Base-by-base conservation (phyloP, 2,888 invertebrate genomes). In the Teleiodes luculella region DNA sequence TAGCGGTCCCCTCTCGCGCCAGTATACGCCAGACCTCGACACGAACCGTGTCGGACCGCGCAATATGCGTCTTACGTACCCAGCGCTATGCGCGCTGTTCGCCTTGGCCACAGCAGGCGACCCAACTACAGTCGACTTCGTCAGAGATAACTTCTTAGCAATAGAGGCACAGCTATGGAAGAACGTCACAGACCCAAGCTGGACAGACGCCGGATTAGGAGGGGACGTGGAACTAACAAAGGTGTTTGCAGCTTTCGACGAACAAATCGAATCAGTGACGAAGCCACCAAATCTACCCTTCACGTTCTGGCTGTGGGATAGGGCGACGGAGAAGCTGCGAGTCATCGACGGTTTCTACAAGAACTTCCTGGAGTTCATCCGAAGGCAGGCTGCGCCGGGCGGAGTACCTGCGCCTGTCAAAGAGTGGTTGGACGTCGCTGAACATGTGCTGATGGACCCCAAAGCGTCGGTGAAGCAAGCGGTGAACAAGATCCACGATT, bases 291-390 rank as follows among this genome's bases (percentile, higher is more conserved):
- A 80, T 24, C 74, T 80, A 10, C 67, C 75, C 24, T 56, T 84
- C 24, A 64, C 72, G 24, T 72, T 92, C 5, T 94, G 94, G 91
- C 79, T 93, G 57, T 95, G 95, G 93, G 90, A 85, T 33, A 85
- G 91, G 53, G 86, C 93, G 1, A 87, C 92, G 56, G 86, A 91
- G 31, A 93, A 94, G 70, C 73, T 94, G 65, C 83, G 91, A 45
- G 80, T 91, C 14, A 86, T 96, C 30, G 92, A 93, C 58, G 92
- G 92, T 0, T 76, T 94, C 52, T 95, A 95, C 74, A 91, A 91
- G 59, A 91, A 91, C 45, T 95, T 94, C 73, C 80, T 93, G 54
- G 86, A 92, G 62, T 93, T 93, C 74, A 91, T 93, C 57, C 65
- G 62, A 39, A 79, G 86, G 45, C 90, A 90, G 64, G 72, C 83